phyloP scores from a whole-genome alignment of 2,888 invertebrate genomes.

The Iphiclides podalirius region DNA sequence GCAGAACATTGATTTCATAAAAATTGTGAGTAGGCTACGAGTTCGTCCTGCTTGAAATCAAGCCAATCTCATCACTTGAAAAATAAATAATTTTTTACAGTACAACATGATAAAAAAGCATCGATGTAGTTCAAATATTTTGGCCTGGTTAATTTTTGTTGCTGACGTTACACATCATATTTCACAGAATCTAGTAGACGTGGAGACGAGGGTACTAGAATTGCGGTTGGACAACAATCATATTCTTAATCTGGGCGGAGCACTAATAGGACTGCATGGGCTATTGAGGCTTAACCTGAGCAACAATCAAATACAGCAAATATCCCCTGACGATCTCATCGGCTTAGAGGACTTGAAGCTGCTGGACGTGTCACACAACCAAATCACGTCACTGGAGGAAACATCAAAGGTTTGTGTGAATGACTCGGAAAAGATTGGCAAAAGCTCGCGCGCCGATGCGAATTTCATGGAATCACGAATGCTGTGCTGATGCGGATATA shows the following conservation, averaged over 20 bases:
- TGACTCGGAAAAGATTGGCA: slow-evolving; percentile 21
- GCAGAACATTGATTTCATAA: too few relatives aligned
- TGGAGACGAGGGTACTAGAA: slow-evolving; percentile 86
- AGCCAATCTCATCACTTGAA: too few relatives aligned
- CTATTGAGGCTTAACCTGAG: slow-evolving; percentile 86
- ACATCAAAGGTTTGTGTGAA: slow-evolving; percentile 85
- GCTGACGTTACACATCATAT: too few relatives aligned
- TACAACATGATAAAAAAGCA: too few relatives aligned
- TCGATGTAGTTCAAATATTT: too few relatives aligned
- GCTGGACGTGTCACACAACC: slow-evolving; percentile 89
- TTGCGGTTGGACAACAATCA: slow-evolving; percentile 87
- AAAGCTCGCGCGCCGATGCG: slow-evolving; percentile 32
- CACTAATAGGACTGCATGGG: slow-evolving; percentile 87
- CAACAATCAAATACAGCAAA: slow-evolving; percentile 85
- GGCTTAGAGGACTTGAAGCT: slow-evolving; percentile 87
- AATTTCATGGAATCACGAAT: slow-evolving; percentile 4
- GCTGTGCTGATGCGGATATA: slow-evolving; percentile 5
- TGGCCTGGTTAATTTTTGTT: too few relatives aligned
- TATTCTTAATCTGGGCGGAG: slow-evolving; percentile 85
- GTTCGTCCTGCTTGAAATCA: too few relatives aligned
- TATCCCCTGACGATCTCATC: slow-evolving; percentile 88
- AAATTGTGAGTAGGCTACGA: too few relatives aligned
- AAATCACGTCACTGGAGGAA: slow-evolving; percentile 87
- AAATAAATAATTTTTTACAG: too few relatives aligned
- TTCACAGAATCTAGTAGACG: slow-evolving; percentile 86